A percentile compares a stretch with the other conserved stretches of the same genome.
Evolutionary conservation across 1,140 invertebrate genomes (phyloP).

Genomic region (Hydropsyche tenuis): DNA sequence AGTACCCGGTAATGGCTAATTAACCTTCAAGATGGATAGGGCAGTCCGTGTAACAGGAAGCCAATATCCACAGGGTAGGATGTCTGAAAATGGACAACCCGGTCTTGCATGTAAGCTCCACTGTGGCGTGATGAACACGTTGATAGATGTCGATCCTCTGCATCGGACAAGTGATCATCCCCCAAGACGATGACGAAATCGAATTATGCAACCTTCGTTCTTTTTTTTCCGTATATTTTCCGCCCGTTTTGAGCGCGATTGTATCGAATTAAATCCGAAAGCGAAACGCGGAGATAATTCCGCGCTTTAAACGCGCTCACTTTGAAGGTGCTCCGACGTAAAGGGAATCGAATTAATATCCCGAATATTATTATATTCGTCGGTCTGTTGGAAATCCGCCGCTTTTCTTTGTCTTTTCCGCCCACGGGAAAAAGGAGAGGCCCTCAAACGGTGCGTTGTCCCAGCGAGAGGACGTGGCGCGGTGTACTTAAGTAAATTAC

Average conservation of each 20-base stretch:
- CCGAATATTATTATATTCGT: slow-evolving; percentile 5
- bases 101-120: slow-evolving; percentile 18
- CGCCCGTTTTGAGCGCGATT: too few relatives aligned
- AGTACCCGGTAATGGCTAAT: slow-evolving; percentile 13
- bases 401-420: slow-evolving; percentile 13
- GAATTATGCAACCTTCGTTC: too few relatives aligned
- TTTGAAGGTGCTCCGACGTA: not conserved
- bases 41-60: not conserved
- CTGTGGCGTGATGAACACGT: slow-evolving; percentile 23
- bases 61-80: not conserved
- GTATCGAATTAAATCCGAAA: too few relatives aligned
- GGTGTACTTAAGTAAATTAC: slow-evolving; percentile 40
- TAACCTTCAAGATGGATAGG: slow-evolving; percentile 18
- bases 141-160: slow-evolving; percentile 4
- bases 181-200: too few relatives aligned
- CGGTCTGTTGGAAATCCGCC: not conserved
- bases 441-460: not conserved
- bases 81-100: slow-evolving; percentile 18
- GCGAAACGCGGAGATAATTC: not conserved
- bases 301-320: not conserved
- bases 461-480: slow-evolving; percentile 14
- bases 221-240: too few relatives aligned
- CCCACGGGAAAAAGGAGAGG: not conserved
- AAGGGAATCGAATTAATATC: slow-evolving; percentile 23
- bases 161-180: not conserved